Evolutionary conservation across 2,113 vertebrate species (phyloP).

Genomic region (Dendrocopos noguchii): DNA sequence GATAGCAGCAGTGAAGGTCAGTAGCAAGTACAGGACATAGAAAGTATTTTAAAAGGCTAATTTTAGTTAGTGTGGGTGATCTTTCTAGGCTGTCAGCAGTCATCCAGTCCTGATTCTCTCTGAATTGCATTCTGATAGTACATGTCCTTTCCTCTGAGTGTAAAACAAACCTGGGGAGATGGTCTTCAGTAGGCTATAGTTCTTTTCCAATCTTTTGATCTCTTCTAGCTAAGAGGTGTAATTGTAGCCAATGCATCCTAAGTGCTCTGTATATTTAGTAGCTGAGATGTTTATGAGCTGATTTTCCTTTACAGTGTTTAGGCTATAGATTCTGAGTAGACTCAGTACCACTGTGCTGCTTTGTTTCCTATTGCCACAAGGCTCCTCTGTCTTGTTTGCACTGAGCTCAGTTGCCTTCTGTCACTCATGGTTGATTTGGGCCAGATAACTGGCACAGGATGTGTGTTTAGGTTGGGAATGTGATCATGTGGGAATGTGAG

Average conservation of each 20-base stretch:
- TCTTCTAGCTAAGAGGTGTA: not conserved
- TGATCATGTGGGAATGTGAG: not conserved
- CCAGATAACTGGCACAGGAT: not conserved
- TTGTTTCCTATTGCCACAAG: not conserved
- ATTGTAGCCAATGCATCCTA: not conserved
- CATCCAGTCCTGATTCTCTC: not conserved
- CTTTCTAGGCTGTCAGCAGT: slow-evolving; percentile 5
- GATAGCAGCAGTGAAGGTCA: slow-evolving; percentile 38
- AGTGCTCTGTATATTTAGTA: not conserved
- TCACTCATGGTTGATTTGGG: not conserved
- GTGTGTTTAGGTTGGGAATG: not conserved
- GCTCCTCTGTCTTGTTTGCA: not conserved
- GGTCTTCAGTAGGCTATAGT: not conserved
- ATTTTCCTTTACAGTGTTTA: not conserved
- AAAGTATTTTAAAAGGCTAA: slow-evolving; percentile 54
- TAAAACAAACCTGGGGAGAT: not conserved
- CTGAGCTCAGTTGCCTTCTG: not conserved
- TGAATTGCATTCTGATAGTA: not conserved
- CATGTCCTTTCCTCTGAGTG: not conserved
- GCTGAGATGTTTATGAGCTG: not conserved
- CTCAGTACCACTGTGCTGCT: not conserved
- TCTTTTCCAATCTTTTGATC: not conserved
- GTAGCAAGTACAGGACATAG: not conserved
- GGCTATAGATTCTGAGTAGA: not conserved
- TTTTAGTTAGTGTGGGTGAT: slow-evolving; percentile 58